Evolutionary conservation across 2,797 vertebrate species (phyloP).

Genomic region (Neosilurus mollespiculum): DNA sequence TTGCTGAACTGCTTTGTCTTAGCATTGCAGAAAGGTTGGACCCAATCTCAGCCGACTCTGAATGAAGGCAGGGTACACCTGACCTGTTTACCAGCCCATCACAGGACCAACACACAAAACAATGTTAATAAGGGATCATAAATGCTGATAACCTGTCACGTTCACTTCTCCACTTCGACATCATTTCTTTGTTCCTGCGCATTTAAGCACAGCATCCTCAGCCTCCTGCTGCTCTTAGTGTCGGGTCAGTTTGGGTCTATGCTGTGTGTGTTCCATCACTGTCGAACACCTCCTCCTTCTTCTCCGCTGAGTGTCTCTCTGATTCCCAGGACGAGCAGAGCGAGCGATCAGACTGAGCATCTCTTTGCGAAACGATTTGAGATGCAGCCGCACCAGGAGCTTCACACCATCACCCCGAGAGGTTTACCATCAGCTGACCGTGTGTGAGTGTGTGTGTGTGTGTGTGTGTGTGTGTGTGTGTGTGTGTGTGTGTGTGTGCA

Average conservation of each 20-base stretch:
- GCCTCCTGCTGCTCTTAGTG: conserved; percentile 9
- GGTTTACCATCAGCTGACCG: conserved; percentile 23
- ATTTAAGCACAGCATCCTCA: neutral
- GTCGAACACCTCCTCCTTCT: conserved; percentile 4
- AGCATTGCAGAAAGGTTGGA: too few relatives aligned
- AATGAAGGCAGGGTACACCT: too few relatives aligned
- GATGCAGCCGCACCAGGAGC: conserved; percentile 3
- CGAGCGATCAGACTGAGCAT: neutral
- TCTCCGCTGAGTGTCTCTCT: neutral
- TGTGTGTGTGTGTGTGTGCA: conserved; percentile 39
- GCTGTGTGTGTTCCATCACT: neutral
- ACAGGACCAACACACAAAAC: too few relatives aligned
- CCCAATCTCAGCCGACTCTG: too few relatives aligned
- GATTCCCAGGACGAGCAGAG: neutral
- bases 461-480: conserved; percentile 33
- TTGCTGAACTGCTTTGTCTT: too few relatives aligned
- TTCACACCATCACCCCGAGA: neutral
- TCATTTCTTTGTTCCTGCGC: neutral
- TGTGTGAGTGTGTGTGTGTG: conserved; percentile 22
- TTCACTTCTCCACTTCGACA: neutral
- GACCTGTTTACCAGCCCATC: too few relatives aligned
- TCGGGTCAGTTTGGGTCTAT: neutral
- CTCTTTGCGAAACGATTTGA: neutral
- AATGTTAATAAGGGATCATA: too few relatives aligned
- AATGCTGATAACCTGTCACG: neutral